Conservation (phyloP, 2,113 vertebrate genomes). For the Salvelinus sp. region DNA sequence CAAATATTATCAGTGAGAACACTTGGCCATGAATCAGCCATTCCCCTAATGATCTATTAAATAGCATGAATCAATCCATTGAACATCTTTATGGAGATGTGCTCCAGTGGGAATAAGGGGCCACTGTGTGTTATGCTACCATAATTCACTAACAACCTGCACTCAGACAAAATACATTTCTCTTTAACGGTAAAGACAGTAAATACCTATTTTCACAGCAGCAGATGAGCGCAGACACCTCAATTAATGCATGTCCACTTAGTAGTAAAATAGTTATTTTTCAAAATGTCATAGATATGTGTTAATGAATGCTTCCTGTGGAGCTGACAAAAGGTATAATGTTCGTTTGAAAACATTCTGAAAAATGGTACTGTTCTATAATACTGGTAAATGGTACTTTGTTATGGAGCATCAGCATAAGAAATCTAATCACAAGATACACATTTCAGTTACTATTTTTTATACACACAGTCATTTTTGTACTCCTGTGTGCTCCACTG, state of each 20-base stretch:
- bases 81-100: not conserved
- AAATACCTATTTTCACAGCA: not conserved
- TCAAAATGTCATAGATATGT: not conserved
- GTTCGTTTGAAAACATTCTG: not conserved
- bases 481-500: not conserved
- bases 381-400: not conserved
- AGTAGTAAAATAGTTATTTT: not conserved
- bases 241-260: slow-evolving; percentile 2
- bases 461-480: not conserved
- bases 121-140: not conserved
- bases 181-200: slow-evolving; percentile 7
- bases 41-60: slow-evolving; percentile 13
- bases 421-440: not conserved
- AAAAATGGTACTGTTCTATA: slow-evolving; percentile 2
- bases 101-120: not conserved
- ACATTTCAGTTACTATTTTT: not conserved
- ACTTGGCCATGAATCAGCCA: slow-evolving; percentile 2
- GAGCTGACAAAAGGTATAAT: not conserved
- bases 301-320: not conserved
- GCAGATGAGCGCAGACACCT: slow-evolving; percentile 1
- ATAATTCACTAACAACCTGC: not conserved
- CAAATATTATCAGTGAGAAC: slow-evolving; percentile 5
- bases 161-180: not conserved
- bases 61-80: slow-evolving; percentile 4
- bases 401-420: not conserved